Evolutionary conservation across 2,113 vertebrate species (phyloP).

Genomic region (Crotalus helleri): DNA sequence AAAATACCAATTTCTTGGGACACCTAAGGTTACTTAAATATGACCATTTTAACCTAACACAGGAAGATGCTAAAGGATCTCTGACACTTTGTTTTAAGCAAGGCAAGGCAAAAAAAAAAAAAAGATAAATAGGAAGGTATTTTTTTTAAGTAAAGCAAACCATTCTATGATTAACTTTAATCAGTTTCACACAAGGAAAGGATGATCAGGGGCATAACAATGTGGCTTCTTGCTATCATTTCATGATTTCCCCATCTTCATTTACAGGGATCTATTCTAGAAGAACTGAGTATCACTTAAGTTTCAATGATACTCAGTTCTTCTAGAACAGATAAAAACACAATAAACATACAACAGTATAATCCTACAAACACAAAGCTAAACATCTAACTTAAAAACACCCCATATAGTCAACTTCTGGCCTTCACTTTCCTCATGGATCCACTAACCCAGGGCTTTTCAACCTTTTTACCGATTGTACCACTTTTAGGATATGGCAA

Average conservation of each 20-base stretch:
- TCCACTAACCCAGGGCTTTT: too few relatives aligned
- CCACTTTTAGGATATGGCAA: too few relatives aligned
- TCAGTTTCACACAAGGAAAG: conserved; percentile 31
- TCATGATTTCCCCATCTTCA: conserved; percentile 60
- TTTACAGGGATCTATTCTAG: conserved; percentile 55
- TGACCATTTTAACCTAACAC: conserved; percentile 18
- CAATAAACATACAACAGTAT: background rate
- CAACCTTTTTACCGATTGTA: too few relatives aligned
- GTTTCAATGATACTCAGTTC: conserved; percentile 36
- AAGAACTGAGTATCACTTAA: conserved; percentile 61
- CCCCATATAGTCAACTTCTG: too few relatives aligned
- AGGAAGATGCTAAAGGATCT: background rate
- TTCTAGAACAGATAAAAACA: background rate
- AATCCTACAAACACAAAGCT: background rate
- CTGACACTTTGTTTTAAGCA: conserved; percentile 24
- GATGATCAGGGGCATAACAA: conserved; percentile 44
- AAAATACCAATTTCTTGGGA: too few relatives aligned
- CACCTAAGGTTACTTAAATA: background rate
- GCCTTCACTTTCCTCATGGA: too few relatives aligned
- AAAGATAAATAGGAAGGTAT: conserved; percentile 15
- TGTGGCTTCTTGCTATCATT: conserved; percentile 63
- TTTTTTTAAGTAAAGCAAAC: conserved; percentile 16
- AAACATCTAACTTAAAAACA: too few relatives aligned
- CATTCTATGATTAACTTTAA: background rate
- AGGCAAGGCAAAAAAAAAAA: background rate